Evolutionary conservation across 2,113 vertebrate genomes (phyloP).

Genomic region (Sardina pilchardus): DNA sequence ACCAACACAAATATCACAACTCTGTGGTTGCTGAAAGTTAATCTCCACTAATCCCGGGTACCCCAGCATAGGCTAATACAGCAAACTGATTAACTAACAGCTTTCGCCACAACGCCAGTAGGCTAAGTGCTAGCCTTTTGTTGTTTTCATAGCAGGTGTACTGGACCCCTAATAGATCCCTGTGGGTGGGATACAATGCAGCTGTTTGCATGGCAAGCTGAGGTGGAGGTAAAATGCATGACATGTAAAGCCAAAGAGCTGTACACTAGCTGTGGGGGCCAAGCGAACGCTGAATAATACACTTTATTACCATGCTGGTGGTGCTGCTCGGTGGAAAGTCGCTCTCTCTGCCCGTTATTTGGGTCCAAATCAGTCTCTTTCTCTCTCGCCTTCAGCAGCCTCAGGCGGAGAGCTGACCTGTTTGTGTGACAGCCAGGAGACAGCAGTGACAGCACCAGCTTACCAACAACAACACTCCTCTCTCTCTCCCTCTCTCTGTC

Average conservation of each 20-base stretch:
- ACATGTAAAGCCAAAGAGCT: background rate
- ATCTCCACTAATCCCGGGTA: background rate
- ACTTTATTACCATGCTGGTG: background rate
- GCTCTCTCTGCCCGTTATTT: background rate
- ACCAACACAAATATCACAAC: background rate
- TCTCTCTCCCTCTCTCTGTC: background rate
- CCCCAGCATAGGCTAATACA: background rate
- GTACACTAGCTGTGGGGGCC: background rate
- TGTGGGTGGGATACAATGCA: background rate
- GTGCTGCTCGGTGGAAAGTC: background rate
- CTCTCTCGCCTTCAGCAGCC: background rate
- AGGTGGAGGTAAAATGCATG: background rate
- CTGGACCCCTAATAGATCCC: background rate
- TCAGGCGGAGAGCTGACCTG: background rate
- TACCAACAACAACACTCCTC: background rate
- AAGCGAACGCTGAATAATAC: background rate
- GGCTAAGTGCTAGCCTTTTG: background rate
- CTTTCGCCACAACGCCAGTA: background rate
- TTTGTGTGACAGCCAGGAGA: background rate
- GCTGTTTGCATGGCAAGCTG: background rate
- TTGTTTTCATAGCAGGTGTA: too few species aligned
- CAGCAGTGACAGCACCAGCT: slow-evolving; percentile 6
- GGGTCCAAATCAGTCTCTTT: background rate
- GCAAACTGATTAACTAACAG: background rate
- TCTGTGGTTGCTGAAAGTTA: background rate